These are phyloP conservation scores for Emberiza fucata DNA, from an alignment of 2,113 vertebrate species.

Conservation along the genomic window DNA sequence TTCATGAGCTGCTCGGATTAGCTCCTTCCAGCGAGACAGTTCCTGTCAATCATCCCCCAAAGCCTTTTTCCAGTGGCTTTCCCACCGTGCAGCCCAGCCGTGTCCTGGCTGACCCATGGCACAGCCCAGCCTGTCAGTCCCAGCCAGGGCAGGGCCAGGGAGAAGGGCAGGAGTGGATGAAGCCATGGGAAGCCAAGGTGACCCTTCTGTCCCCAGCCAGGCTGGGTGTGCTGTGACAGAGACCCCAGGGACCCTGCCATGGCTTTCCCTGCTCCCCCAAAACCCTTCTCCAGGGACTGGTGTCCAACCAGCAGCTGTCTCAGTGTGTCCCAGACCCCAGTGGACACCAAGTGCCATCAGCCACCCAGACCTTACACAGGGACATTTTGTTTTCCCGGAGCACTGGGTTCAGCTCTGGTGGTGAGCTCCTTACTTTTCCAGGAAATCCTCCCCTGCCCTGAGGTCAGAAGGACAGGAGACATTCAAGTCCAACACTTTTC, in stretches of 20 bases:
- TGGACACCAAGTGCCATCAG: background rate
- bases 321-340: background rate
- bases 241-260: background rate
- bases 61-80: background rate
- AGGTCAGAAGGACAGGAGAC: background rate
- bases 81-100: fast-evolving
- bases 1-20: conserved; percentile 18
- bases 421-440: background rate
- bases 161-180: background rate
- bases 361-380: background rate
- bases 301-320: background rate
- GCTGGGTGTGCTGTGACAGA: background rate
- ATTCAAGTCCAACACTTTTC: background rate
- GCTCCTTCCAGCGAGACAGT: background rate
- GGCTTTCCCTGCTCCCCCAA: background rate
- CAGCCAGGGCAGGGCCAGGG: background rate
- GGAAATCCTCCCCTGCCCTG: background rate
- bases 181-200: background rate
- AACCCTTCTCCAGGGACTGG: background rate
- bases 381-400: background rate
- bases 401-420: background rate
- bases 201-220: background rate
- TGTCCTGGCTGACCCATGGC: background rate
- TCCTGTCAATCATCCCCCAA: conserved; percentile 18
- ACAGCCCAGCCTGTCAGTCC: background rate